A percentile compares a stretch with the other conserved stretches of the same genome.
Evolutionary conservation across 2,113 vertebrate species (phyloP).

Genomic region (Chamaea fasciata): DNA sequence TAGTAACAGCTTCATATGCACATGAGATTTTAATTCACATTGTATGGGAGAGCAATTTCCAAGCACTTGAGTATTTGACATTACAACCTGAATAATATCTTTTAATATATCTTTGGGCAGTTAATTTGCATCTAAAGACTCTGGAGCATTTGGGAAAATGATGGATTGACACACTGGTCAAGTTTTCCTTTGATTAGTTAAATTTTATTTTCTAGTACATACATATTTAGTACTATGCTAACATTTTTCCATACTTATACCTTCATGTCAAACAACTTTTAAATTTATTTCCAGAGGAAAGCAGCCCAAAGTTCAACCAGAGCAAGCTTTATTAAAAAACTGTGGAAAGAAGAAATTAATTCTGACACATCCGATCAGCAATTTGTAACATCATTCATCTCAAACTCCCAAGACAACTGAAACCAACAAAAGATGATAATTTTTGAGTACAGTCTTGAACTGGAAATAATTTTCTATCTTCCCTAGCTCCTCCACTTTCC

Average conservation of each 20-base stretch:
- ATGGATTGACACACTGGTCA: conserved; percentile 6
- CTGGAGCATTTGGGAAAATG: not conserved
- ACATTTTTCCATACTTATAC: conserved; percentile 33
- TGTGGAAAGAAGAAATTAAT: conserved; percentile 64
- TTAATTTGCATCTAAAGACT: conserved; percentile 34
- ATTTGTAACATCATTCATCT: conserved; percentile 64
- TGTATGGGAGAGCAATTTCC: not conserved
- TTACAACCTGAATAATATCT: not conserved
- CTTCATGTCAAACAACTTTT: conserved; percentile 38
- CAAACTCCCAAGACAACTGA: conserved; percentile 57
- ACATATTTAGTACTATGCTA: conserved; percentile 3
- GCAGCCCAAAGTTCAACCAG: conserved; percentile 48
- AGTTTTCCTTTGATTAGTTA: not conserved
- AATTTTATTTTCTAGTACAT: conserved; percentile 23
- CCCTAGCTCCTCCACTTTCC: not conserved
- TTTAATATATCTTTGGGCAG: not conserved
- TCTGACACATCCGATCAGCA: conserved; percentile 67
- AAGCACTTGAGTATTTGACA: conserved; percentile 13
- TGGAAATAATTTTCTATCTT: conserved; percentile 67
- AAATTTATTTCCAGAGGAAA: conserved; percentile 58
- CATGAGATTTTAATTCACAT: conserved; percentile 6
- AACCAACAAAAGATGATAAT: conserved; percentile 52
- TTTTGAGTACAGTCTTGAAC: conserved; percentile 51
- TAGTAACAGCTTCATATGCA: not conserved
- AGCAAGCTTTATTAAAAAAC: conserved; percentile 14